Percentiles rank a stretch among this genome's conserved stretches.
Conservation (phyloP, 37 sponge, comb jelly and placozoan genomes). For the Mnemiopsis leidyi region DNA sequence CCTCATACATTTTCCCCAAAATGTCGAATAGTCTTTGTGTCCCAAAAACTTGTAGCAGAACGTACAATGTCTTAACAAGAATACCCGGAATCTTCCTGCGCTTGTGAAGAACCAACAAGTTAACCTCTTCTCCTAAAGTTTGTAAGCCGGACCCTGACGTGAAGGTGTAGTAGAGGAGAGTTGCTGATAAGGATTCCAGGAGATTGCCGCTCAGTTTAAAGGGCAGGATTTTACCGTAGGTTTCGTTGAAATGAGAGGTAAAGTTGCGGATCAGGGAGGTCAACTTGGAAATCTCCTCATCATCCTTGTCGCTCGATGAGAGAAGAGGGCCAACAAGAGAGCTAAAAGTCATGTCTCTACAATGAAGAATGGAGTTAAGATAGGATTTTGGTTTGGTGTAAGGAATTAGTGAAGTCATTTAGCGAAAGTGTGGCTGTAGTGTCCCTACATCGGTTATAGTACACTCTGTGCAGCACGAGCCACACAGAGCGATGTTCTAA, state of each 20-base stretch:
- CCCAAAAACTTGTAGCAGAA: neutral
- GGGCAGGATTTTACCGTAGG: neutral
- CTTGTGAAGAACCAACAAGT: neutral
- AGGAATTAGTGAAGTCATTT: too few species aligned
- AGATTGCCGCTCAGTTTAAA: neutral
- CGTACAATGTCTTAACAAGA: neutral
- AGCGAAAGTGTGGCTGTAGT: too few species aligned
- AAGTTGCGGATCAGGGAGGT: neutral
- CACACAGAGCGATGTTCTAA: too few species aligned
- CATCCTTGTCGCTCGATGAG: neutral
- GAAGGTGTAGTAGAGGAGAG: neutral
- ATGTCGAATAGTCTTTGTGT: neutral
- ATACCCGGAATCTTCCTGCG: neutral
- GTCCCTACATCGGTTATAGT: too few species aligned
- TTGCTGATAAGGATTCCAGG: neutral
- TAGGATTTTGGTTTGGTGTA: too few species aligned
- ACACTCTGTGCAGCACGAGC: too few species aligned
- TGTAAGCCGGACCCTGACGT: neutral
- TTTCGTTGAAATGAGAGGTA: neutral
- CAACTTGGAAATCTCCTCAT: neutral
- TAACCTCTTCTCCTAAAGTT: slow-evolving; percentile 3
- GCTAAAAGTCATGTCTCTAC: neutral
- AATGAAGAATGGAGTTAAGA: too few species aligned
- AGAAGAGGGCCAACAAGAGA: neutral
- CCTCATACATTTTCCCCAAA: neutral